phyloP scores from a whole-genome alignment of 2,113 vertebrate species.

The Macquaria ambigua region DNA sequence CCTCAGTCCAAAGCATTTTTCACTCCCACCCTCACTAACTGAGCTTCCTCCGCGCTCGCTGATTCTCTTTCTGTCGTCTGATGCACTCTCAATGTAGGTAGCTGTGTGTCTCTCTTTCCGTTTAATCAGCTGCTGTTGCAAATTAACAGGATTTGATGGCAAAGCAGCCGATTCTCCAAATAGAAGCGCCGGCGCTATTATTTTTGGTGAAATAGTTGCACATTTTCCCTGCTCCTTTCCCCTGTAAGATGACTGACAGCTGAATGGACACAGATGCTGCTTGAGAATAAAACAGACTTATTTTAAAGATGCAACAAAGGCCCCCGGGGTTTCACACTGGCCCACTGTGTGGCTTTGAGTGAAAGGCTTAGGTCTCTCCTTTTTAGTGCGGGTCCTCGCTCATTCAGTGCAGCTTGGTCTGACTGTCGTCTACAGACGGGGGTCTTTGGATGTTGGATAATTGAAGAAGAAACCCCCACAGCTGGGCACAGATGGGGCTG shows the following conservation, averaged over 20 bases:
- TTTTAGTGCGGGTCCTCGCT: conserved; percentile 12
- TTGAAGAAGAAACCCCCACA: conserved; percentile 53
- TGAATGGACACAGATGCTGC: conserved; percentile 61
- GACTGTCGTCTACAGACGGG: conserved; percentile 55
- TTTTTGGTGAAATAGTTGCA: conserved; percentile 16
- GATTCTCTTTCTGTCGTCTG: conserved; percentile 14
- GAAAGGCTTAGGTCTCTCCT: conserved; percentile 45
- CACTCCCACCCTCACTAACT: conserved; percentile 56
- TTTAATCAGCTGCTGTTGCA: conserved; percentile 18
- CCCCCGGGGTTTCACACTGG: conserved; percentile 43
- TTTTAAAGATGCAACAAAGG: conserved; percentile 49
- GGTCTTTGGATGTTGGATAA: conserved; percentile 57
- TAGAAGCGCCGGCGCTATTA: not conserved
- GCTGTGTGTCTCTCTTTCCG: not conserved
- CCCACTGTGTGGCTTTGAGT: conserved; percentile 49
- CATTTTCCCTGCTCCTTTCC: not conserved
- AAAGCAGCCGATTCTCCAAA: conserved; percentile 8
- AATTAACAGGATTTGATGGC: conserved; percentile 12
- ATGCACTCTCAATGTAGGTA: conserved; percentile 16
- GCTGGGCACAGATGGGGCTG: conserved; percentile 57
- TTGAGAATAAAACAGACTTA: conserved; percentile 33
- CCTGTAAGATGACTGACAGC: conserved; percentile 14
- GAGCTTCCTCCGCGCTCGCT: conserved; percentile 34
- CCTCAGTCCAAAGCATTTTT: conserved; percentile 64
- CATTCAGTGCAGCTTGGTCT: conserved; percentile 28